Base-by-base conservation (phyloP, 1,140 invertebrate genomes). In the Drosophila fuyamai region DNA sequence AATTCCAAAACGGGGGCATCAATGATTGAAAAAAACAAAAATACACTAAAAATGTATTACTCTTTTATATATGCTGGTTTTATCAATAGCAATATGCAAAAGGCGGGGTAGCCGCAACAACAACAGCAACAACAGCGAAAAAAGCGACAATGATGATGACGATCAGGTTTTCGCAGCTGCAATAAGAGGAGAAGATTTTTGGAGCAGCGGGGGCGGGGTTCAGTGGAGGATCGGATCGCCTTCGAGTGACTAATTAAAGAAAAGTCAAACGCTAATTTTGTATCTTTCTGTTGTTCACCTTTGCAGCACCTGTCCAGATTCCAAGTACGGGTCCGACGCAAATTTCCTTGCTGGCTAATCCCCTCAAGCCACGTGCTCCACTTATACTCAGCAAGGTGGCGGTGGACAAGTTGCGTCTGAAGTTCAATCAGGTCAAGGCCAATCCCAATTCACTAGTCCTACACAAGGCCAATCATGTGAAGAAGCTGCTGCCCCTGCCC, bases 151-250 rank as follows among this genome's bases (percentile, higher is more conserved):
- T 48, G 44, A 56, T 79, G 81, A 83, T 80, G 81, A 85, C 82
- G 81, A 85, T 85, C 81, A 85, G 81, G 82, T 85, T 85, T 84
- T 78, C 78, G 57, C 82, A 86, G 74, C 74, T 85, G 81, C 79
- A 75, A 50, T 75, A 53, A 38, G 40, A 53, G 46, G 55, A 58
- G 53, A 41, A 50, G 59, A 60, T 57, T 48, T 43, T 51, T 41
- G 44, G 44, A 40, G n/a, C 29, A 38, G 40, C n/a, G 23, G 41
- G 18, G 38, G 35, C 6, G 9, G 41, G 16, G 46, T 29, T 68
- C 23, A 18, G 10, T 29, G 48, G 59, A 65, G 65, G 60, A 66
- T 66, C 43, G 9, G 43, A 27, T 38, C 27, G 47, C 59, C 65
- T 46, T 29, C 14, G 47, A 47, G 35, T 68, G 65, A 68, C 60